A percentile compares a stretch with the other conserved stretches of the same genome.
These are phyloP conservation scores for Heliocidaris tuberculata DNA, from an alignment of 35 echinoderm and acorn worm genomes.

Conservation along the genomic window DNA sequence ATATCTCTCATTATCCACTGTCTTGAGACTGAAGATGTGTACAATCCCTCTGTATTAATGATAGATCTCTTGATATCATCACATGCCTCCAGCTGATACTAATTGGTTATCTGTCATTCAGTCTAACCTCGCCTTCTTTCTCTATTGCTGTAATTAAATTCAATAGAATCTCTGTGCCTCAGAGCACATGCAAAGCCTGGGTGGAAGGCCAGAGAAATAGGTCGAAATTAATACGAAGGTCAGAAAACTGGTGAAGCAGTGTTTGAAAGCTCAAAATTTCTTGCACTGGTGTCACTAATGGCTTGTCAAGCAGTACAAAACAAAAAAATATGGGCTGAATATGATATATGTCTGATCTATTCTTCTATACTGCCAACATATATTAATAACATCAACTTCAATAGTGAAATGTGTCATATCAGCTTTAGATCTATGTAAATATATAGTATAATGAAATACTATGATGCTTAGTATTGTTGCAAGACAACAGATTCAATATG, in stretches of 20 bases:
- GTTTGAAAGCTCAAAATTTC: constrained; percentile 5
- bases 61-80: not conserved
- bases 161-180: constrained; percentile 1
- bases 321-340: not conserved
- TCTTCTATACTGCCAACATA: not conserved
- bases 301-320: not conserved
- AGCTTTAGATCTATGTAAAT: no score
- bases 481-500: no score
- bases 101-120: constrained; percentile 4
- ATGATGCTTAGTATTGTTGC: no score
- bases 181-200: not conserved
- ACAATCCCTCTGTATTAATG: not conserved
- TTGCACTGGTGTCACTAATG: not conserved
- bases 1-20: not conserved
- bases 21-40: not conserved
- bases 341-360: not conserved
- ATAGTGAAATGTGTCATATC: no score
- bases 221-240: not conserved
- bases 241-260: not conserved
- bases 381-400: not conserved
- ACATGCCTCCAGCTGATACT: not conserved
- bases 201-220: not conserved
- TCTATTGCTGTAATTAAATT: constrained; percentile 6
- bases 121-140: not conserved
- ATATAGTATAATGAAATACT: no score